phyloP scores from a whole-genome alignment of 2,797 vertebrate species.

The Rhinichthys osculus region DNA sequence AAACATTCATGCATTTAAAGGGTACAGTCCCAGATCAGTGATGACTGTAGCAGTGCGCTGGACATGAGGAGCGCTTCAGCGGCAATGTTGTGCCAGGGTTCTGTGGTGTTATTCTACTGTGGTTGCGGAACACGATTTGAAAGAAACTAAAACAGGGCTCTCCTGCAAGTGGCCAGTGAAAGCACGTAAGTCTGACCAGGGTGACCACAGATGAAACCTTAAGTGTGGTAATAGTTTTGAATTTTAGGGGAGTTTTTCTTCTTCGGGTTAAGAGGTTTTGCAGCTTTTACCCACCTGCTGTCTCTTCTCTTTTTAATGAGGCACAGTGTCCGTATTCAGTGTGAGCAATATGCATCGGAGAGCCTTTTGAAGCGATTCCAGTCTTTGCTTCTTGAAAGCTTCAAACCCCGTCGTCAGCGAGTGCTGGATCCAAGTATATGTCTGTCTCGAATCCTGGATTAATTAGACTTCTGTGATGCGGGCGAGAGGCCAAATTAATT shows the following conservation, averaged over 20 bases:
- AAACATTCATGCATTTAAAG: too few relatives aligned
- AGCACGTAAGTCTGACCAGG: slow-evolving; percentile 65
- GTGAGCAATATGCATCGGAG: slow-evolving; percentile 32
- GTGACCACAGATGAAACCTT: slow-evolving; percentile 69
- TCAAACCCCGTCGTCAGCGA: slow-evolving; percentile 44
- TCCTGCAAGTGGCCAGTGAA: slow-evolving; percentile 65
- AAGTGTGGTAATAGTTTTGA: slow-evolving; percentile 50
- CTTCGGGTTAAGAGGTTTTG: slow-evolving; percentile 39
- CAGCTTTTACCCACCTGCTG: slow-evolving; percentile 61
- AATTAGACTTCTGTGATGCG: slow-evolving; percentile 58
- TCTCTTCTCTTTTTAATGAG: slow-evolving; percentile 58
- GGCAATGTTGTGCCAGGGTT: slow-evolving; percentile 57
- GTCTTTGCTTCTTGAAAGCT: slow-evolving; percentile 51
- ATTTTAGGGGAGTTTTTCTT: slow-evolving; percentile 40
- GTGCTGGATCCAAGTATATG: slow-evolving; percentile 58
- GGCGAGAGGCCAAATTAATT: slow-evolving; percentile 60
- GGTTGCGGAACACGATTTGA: slow-evolving; percentile 68
- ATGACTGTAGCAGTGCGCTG: not conserved
- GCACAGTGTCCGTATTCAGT: slow-evolving; percentile 48
- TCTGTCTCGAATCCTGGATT: slow-evolving; percentile 57
- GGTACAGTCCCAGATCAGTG: not conserved
- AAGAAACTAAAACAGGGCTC: slow-evolving; percentile 68
- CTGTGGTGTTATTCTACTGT: slow-evolving; percentile 69
- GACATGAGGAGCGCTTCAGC: slow-evolving; percentile 37
- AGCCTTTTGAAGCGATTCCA: slow-evolving; percentile 59